These are phyloP conservation scores for Caenorhabditis briggsae DNA, from an alignment of 1,140 invertebrate genomes.

Conservation along the genomic window DNA sequence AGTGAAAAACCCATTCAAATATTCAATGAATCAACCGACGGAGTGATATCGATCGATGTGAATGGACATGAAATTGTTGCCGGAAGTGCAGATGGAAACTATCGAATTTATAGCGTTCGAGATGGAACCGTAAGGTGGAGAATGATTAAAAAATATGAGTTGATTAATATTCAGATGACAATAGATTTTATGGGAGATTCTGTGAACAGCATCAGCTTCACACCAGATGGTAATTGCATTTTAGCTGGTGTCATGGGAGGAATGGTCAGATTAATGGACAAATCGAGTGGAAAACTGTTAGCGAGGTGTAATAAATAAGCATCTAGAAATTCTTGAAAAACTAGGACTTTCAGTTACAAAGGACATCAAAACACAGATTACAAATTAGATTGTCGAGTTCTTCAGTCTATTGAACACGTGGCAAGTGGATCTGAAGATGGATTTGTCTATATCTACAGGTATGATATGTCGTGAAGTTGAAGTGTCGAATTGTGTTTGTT, in stretches of 20 bases:
- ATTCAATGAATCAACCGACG: conserved; percentile 91
- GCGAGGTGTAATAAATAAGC: conserved; percentile 80
- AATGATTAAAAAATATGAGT: conserved; percentile 81
- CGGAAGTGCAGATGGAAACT: conserved; percentile 89
- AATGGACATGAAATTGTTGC: conserved; percentile 91
- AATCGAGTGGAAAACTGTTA: conserved; percentile 87
- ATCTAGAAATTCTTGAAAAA: background rate
- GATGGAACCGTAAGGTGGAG: conserved; percentile 88
- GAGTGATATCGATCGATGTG: conserved; percentile 87
- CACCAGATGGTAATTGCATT: conserved; percentile 85
- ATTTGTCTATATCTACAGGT: conserved; percentile 83
- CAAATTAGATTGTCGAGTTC: conserved; percentile 88
- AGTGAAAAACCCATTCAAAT: conserved; percentile 85
- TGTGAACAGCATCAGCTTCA: conserved; percentile 78
- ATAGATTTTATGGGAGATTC: conserved; percentile 74
- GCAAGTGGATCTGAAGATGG: conserved; percentile 90
- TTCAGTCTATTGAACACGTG: conserved; percentile 86
- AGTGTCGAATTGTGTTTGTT: conserved; percentile 77
- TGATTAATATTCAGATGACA: conserved; percentile 40
- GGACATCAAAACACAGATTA: conserved; percentile 87
- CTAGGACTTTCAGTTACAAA: conserved; percentile 81
- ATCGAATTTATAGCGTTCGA: conserved; percentile 90
- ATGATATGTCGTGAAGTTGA: conserved; percentile 82
- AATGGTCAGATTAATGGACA: conserved; percentile 88
- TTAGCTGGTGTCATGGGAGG: conserved; percentile 87